Evolutionary conservation across 2,113 vertebrate genomes (phyloP), one percentile per base, ranked within the genome.

Genomic region (Forbesichthys papilliferus): DNA sequence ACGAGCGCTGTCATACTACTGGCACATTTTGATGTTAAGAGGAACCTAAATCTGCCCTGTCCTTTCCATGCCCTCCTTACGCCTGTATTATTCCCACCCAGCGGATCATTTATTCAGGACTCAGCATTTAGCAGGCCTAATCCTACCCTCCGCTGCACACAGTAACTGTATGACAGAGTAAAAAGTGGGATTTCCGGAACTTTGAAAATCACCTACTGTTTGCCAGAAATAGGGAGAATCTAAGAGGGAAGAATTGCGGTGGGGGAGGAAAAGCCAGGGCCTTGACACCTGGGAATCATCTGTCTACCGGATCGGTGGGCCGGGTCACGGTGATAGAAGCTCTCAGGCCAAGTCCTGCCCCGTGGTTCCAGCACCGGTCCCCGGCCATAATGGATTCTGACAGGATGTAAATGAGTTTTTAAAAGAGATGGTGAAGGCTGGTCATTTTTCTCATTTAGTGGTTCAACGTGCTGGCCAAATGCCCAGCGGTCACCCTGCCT

Each of bases 401-500:
- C 96, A 96, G 94, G 92, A 96, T 96, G 95, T 95, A 97, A 98
- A 98, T 96, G 90, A 93, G 91, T 90, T 96, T 95, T 95, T 95
- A 93, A 96, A 95, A 90, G 93, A 94, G 93, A 91, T 91, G 89
- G 87, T 93, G 94, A 92, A 94, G 95, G 94, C 92, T 89, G 92
- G 93, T 94, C 92, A 93, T 96, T 97, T 96, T 95, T 95, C 95
- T 96, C 95, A 95, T 95, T 96, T 95, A 95, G 93, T 93, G 92
- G 93, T 95, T 87, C 91, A 92, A 94, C 92, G 94, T 95, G 92
- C 92, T 95, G 75, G 94, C 93, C 89, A 68, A 84, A 93, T 92
- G 94, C 92, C 92, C 83, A 91, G 92, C 92, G 92, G 92, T 93
- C 90, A 86, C 74, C 83, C 89, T 92, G 93, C 94, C 92, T 94